Evolutionary conservation across 1,140 invertebrate genomes (phyloP).

Genomic region (Drosophila quadrilineata): DNA sequence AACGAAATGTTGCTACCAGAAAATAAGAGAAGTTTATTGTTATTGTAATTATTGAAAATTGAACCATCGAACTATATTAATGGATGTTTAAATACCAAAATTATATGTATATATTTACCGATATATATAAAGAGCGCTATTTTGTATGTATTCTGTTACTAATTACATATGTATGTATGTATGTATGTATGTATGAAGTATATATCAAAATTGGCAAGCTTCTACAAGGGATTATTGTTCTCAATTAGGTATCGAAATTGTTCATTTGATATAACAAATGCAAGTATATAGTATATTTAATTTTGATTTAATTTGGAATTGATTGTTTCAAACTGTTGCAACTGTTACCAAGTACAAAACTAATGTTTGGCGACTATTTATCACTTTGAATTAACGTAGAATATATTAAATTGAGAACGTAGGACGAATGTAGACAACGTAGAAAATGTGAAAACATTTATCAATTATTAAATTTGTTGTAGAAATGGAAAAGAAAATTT

Average conservation of each 20-base stretch:
- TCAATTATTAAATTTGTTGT: too few relatives aligned
- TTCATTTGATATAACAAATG: too few relatives aligned
- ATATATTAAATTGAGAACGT: constrained; percentile 19
- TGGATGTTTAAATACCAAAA: constrained; percentile 34
- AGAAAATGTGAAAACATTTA: constrained; percentile 10
- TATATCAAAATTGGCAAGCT: constrained; percentile 72
- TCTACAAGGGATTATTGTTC: constrained; percentile 56
- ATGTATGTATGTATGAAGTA: too few relatives aligned
- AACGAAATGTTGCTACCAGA: constrained; percentile 48
- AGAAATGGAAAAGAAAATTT: constrained; percentile 4
- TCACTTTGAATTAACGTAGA: constrained; percentile 46
- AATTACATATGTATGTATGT: too few relatives aligned
- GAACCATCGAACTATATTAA: constrained; percentile 42
- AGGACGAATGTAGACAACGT: too few relatives aligned
- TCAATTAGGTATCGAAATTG: constrained; percentile 60
- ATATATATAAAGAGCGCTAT: constrained; percentile 61
- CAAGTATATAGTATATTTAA: constrained; percentile 28
- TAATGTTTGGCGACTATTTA: constrained; percentile 42
- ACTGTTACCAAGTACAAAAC: constrained; percentile 58
- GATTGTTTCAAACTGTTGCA: constrained; percentile 47
- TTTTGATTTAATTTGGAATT: constrained; percentile 38
- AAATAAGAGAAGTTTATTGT: constrained; percentile 33
- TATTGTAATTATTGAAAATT: constrained; percentile 40
- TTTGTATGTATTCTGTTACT: constrained; percentile 46
- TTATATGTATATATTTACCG: constrained; percentile 35